Evolutionary conservation across 2,113 vertebrate genomes (phyloP), one percentile per base, ranked within the genome.

Genomic region (Cottus gobio): DNA sequence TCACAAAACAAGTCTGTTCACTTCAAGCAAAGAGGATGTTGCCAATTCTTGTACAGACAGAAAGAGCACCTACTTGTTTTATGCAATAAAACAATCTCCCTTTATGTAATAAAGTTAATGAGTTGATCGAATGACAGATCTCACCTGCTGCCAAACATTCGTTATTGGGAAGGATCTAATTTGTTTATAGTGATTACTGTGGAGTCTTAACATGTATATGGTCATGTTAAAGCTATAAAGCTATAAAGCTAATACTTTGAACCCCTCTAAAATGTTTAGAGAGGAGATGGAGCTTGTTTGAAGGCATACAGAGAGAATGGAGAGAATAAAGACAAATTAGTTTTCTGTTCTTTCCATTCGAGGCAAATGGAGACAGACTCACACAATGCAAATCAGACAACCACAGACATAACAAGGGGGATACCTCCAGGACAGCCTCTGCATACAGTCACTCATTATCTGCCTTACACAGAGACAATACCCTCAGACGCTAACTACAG

Each of bases 361-460:
- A 69, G n/a, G 3, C 57, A 71, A 77, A 64, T 10, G 42, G 37
- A 61, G 48, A 80, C 28, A 77, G 67, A 84, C 52, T 34, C 54
- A 39, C 50, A 77, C 61, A 75, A 73, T 48, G 57, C 76, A 74
- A 80, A 70, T 64, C 26, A 75, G 61, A 79, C 36, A 83, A 70
- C 63, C 71, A 68, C 12, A 84, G 57, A 70, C 0, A 61, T 68
- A 76, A 80, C n/a, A 58, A 75, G 80, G 26, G 50, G 50, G 52
- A 36, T 22, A 65, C 79, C 64, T 76, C 74, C 76, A 42, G 63
- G 42, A 56, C 65, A 44, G 57, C 54, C 9, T 85, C 65, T 26
- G 73, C 70, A 75, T 75, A 88, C 75, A 89, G 73, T 87, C 12
- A 54, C 76, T 88, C 84, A 90, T 90, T 76, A 86, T 81, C 52